Base-by-base conservation (phyloP, 1,140 invertebrate genomes). In the Ostrea edulis region DNA sequence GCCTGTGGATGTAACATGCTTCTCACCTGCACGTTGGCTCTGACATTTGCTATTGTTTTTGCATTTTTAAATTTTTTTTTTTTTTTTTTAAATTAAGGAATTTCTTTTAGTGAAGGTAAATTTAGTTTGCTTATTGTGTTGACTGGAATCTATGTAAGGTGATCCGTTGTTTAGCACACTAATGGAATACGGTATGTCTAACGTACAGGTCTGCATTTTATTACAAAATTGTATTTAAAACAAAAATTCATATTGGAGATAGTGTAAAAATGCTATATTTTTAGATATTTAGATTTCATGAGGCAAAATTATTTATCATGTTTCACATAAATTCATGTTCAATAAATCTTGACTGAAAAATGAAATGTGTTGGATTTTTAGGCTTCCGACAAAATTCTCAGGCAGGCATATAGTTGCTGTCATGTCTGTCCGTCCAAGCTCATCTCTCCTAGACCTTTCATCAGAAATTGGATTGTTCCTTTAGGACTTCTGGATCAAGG, bases 321-420 rank as follows among this genome's bases (percentile, higher is more conserved):
- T 77, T 62, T 77, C 25, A 77, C 68, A 77, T 35, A 77, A 77
- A 29, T 77, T 29, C 68, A 77, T 77, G 68, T 53, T 83, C 82
- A 83, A 83, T 83, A 83, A 53, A 53, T 83, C 82, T 83, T 53
- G 51, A 62, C 17, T 62, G 54, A 55, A 55, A 62, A 62, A 62
- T 7, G 20, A 62, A n/a, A 7, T 62, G 55, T 62, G 17, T 20
- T 62, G n/a, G n/a, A n/a, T n/a, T n/a, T n/a, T n/a, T n/a, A n/a
- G n/a, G n/a, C n/a, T n/a, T n/a, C n/a, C n/a, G n/a, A n/a, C n/a
- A n/a, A n/a, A n/a, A n/a, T n/a, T n/a, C n/a, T n/a, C n/a, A n/a
- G n/a, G n/a, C n/a, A n/a, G n/a, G n/a, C n/a, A n/a, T n/a, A n/a
- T n/a, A n/a, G n/a, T n/a, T n/a, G n/a, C n/a, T n/a, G n/a, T n/a